Conservation (phyloP, 2,113 vertebrate species). For the Erythrocercus mccallii region DNA sequence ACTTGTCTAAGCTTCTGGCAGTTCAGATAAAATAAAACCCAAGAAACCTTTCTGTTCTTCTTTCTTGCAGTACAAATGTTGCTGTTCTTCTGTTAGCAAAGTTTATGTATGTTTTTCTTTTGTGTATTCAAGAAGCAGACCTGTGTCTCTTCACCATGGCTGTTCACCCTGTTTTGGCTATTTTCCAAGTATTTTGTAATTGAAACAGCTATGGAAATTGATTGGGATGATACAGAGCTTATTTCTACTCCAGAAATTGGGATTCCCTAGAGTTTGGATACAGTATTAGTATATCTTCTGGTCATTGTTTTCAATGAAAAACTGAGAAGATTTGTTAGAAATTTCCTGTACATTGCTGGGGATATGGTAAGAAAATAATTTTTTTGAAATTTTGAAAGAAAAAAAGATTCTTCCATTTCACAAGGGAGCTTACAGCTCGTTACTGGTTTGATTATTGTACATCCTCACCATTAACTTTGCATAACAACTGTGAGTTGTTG, state of each 20-base stretch:
- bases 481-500: neutral
- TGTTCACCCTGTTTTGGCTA: neutral
- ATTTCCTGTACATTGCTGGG: neutral
- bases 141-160: neutral
- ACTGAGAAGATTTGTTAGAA: neutral
- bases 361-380: neutral
- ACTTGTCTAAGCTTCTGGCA: neutral
- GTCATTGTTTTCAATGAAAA: neutral
- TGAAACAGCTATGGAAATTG: neutral
- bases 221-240: neutral
- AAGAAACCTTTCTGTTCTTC: neutral
- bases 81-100: neutral
- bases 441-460: neutral
- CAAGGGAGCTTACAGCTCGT: fast-evolving
- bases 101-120: neutral
- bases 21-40: neutral
- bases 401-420: neutral
- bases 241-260: neutral
- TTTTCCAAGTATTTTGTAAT: neutral
- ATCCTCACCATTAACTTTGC: neutral
- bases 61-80: neutral
- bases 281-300: neutral
- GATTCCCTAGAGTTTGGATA: neutral
- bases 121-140: neutral
- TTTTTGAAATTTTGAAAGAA: neutral